These are phyloP conservation scores for Haliclona indistincta DNA, from an alignment of 37 sponge, comb jelly and placozoan species.

Conservation along the genomic window DNA sequence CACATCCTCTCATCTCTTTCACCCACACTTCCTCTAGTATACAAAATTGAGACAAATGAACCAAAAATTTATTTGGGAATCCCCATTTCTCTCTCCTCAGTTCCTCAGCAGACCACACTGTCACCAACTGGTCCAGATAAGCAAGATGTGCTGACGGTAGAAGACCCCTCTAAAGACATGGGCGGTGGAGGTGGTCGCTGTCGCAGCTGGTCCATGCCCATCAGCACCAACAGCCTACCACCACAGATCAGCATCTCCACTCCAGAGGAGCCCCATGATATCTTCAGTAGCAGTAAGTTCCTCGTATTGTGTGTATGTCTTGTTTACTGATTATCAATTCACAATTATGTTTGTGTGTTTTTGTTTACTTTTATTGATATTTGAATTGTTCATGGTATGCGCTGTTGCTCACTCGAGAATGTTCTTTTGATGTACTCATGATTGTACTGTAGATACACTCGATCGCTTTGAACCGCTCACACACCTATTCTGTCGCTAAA, in stretches of 20 bases:
- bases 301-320: neutral
- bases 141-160: too few relatives aligned
- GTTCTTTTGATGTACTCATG: too few relatives aligned
- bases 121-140: too few relatives aligned
- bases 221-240: conserved; percentile 7
- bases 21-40: neutral
- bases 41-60: conserved; percentile 8
- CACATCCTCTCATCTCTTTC: neutral
- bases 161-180: neutral
- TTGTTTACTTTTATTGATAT: neutral
- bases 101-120: too few relatives aligned
- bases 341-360: neutral
- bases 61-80: too few relatives aligned
- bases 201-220: conserved; percentile 56
- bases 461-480: too few relatives aligned
- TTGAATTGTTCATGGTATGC: neutral
- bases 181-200: neutral
- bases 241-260: conserved; percentile 67
- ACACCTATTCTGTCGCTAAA: too few relatives aligned
- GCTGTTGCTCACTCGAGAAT: too few relatives aligned
- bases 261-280: conserved; percentile 42
- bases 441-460: too few relatives aligned
- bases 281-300: neutral
- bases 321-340: neutral
- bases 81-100: too few relatives aligned